These are phyloP conservation scores for Alethe castanea DNA, from an alignment of 2,113 vertebrate species.

Conservation along the genomic window DNA sequence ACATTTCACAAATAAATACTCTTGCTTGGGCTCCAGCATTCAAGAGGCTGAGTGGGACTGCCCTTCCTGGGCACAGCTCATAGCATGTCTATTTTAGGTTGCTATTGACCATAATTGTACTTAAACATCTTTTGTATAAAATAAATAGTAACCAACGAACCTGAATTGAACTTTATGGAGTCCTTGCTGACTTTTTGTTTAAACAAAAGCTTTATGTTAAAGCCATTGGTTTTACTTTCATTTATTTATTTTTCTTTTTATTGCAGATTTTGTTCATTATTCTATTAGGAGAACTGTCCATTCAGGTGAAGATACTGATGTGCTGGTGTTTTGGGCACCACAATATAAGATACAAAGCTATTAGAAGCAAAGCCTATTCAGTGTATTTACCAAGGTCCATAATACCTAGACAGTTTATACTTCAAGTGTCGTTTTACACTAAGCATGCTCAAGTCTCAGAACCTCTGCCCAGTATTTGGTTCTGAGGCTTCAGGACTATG, in stretches of 20 bases:
- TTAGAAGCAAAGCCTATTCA: neutral
- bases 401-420: neutral
- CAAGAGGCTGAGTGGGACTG: neutral
- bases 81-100: neutral
- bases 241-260: neutral
- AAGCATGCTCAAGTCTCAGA: neutral
- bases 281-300: neutral
- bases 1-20: neutral
- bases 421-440: neutral
- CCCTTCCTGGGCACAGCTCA: neutral
- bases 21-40: neutral
- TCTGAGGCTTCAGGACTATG: neutral
- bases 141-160: neutral
- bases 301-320: neutral
- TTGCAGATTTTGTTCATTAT: neutral
- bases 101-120: neutral
- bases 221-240: rapidly evolving
- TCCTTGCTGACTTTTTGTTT: neutral
- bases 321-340: neutral
- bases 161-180: neutral
- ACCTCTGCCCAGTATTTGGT: neutral
- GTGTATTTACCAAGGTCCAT: neutral
- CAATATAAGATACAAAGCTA: neutral
- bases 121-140: neutral
- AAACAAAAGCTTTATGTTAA: neutral